Conservation (phyloP, 1,140 invertebrate species). For the Caenorhabditis tropicalis region DNA sequence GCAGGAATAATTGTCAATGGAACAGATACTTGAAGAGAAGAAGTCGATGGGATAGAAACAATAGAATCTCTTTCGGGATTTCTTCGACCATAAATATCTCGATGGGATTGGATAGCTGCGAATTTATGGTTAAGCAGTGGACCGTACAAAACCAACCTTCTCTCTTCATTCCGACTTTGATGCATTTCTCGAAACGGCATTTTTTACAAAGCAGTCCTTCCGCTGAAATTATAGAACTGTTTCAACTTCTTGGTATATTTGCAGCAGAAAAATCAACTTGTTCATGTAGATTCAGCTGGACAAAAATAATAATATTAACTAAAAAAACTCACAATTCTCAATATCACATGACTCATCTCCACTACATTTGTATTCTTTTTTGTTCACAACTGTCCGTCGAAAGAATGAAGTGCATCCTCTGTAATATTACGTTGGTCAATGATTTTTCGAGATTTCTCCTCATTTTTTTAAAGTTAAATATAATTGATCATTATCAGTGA, state of each 20-base stretch:
- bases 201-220: not conserved
- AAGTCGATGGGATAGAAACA: not conserved
- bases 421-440: not conserved
- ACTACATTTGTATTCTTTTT: not conserved
- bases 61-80: not conserved
- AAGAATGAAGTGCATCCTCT: constrained; percentile 9
- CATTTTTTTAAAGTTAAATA: too few relatives aligned
- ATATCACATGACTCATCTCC: not conserved
- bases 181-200: constrained; percentile 2
- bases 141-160: not conserved
- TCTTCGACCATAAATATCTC: not conserved
- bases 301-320: not conserved
- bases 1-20: not conserved
- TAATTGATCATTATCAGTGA: too few relatives aligned
- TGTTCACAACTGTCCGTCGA: not conserved
- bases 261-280: too few relatives aligned
- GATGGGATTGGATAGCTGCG: not conserved
- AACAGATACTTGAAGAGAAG: not conserved
- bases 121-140: not conserved
- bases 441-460: too few relatives aligned
- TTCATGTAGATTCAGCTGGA: not conserved
- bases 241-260: too few relatives aligned
- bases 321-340: not conserved
- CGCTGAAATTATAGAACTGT: not conserved
- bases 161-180: constrained; percentile 5